These are phyloP conservation scores for Dinocampus coccinellae DNA, from an alignment of 2,888 invertebrate genomes.

Conservation along the genomic window DNA sequence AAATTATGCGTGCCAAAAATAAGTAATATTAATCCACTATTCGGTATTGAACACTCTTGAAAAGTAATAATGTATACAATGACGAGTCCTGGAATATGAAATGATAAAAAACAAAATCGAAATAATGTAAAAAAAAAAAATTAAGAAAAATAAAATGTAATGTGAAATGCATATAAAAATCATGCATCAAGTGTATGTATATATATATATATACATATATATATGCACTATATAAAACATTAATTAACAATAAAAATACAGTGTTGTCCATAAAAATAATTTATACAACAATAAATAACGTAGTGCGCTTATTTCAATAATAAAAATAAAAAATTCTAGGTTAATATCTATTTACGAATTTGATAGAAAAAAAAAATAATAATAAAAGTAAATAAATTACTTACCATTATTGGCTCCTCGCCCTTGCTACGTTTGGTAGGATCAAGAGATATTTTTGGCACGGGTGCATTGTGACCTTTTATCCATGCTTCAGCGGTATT, in stretches of 20 bases:
- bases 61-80: slow-evolving; percentile 59
- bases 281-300: slow-evolving; percentile 8
- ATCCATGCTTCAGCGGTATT: slow-evolving; percentile 88
- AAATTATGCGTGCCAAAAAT: slow-evolving; percentile 60
- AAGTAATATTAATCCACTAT: slow-evolving; percentile 31
- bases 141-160: slow-evolving; percentile 28
- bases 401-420: slow-evolving; percentile 75
- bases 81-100: slow-evolving; percentile 59
- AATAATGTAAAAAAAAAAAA: slow-evolving; percentile 13
- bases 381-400: slow-evolving; percentile 56
- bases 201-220: slow-evolving; percentile 23
- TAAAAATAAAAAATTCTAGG: not conserved
- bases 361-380: too few species aligned
- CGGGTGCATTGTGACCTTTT: slow-evolving; percentile 79
- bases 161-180: not conserved
- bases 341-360: too few species aligned
- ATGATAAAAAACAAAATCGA: slow-evolving; percentile 33
- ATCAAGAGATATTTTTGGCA: slow-evolving; percentile 86
- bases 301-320: slow-evolving; percentile 11
- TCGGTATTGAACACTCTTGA: slow-evolving; percentile 17
- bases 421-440: slow-evolving; percentile 78
- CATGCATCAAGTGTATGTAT: too few species aligned
- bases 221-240: not conserved
- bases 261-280: not conserved
- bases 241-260: not conserved